These are phyloP conservation scores for Sebastiscus tertius DNA, from an alignment of 2,797 vertebrate species.

Conservation along the genomic window DNA sequence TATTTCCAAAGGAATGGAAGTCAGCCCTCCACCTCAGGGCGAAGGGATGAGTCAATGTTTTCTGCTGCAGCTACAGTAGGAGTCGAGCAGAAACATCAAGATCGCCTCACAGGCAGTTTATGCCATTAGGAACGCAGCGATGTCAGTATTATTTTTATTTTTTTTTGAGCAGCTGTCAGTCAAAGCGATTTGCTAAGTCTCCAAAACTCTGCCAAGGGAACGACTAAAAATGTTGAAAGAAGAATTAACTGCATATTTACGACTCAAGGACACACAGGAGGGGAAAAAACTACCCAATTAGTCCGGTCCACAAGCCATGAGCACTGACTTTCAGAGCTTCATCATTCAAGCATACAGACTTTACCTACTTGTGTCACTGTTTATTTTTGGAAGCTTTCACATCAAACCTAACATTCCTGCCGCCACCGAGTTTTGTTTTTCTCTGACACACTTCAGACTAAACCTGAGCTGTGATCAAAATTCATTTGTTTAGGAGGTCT, in stretches of 20 bases:
- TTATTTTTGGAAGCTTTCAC: not conserved
- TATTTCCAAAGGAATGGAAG: slow-evolving; percentile 71
- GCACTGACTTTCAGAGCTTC: not conserved
- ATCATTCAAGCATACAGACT: not conserved
- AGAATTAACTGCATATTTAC: slow-evolving; percentile 4
- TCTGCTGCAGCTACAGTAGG: slow-evolving; percentile 66
- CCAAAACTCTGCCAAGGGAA: slow-evolving; percentile 24
- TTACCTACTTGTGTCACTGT: not conserved
- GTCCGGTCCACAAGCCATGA: not conserved
- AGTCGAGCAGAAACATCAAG: slow-evolving; percentile 58
- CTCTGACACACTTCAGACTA: not conserved
- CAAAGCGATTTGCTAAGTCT: slow-evolving; percentile 30
- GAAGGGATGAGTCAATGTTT: slow-evolving; percentile 75
- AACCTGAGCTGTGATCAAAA: not conserved
- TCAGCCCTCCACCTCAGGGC: slow-evolving; percentile 69
- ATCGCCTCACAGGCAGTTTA: slow-evolving; percentile 59
- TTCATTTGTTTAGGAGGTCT: not conserved
- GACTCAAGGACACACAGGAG: not conserved
- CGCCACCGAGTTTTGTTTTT: not conserved
- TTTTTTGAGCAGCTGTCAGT: slow-evolving; percentile 54
- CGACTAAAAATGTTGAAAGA: slow-evolving; percentile 22
- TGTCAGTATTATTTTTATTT: not conserved
- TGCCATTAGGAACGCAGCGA: slow-evolving; percentile 49
- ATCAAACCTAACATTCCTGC: not conserved
- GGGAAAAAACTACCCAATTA: not conserved